Evolutionary conservation across 2,113 vertebrate species (phyloP).

Genomic region (Dinomys branickii): DNA sequence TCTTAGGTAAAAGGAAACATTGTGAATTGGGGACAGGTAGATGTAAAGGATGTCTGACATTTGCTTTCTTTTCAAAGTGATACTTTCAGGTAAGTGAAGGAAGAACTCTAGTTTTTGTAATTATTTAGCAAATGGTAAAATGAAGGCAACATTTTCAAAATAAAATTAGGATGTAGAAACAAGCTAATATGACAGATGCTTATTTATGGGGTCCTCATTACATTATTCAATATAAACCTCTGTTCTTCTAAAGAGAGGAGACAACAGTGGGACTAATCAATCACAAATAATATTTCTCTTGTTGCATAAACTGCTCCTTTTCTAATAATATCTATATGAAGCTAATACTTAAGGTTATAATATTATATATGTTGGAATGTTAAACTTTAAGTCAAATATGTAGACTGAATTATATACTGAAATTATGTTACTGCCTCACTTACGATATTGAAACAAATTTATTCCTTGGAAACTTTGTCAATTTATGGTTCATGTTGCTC

Average conservation of each 20-base stretch:
- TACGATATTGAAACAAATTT: not conserved
- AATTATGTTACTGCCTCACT: not conserved
- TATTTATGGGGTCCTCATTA: not conserved
- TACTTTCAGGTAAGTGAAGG: not conserved
- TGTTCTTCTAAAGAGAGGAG: not conserved
- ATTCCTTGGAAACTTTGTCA: not conserved
- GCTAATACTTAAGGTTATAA: not conserved
- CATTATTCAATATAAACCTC: not conserved
- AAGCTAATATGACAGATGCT: not conserved
- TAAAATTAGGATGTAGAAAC: not conserved
- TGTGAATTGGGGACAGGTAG: not conserved
- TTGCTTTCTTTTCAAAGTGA: not conserved
- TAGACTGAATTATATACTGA: not conserved
- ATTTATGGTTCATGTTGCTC: not conserved
- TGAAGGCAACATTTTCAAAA: not conserved
- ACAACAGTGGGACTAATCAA: not conserved
- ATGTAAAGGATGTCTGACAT: not conserved
- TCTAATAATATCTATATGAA: not conserved
- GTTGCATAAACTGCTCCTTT: not conserved
- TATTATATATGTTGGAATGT: not conserved
- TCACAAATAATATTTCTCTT: not conserved
- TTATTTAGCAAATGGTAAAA: not conserved
- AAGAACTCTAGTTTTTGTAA: not conserved
- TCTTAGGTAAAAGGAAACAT: not conserved
- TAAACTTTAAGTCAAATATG: not conserved